phyloP scores from a whole-genome alignment of 1,140 invertebrate genomes.

The Cylas formicarius region DNA sequence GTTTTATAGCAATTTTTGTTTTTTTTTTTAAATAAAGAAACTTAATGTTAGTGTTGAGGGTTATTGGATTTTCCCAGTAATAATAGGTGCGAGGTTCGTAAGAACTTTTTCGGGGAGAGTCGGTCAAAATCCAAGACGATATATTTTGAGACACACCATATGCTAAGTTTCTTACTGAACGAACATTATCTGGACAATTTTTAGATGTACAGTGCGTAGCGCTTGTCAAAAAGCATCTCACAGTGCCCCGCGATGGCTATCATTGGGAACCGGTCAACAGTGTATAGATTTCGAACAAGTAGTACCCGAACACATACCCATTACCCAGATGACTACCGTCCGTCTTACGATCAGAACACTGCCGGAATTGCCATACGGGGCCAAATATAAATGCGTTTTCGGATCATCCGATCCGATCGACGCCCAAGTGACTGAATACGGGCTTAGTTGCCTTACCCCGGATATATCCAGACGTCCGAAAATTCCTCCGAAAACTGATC shows the following conservation, averaged over 20 bases:
- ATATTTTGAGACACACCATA: no score
- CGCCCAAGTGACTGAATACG: constrained; percentile 70
- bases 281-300: constrained; percentile 96
- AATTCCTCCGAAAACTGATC: constrained; percentile 76
- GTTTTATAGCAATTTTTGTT: no score
- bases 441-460: constrained; percentile 80
- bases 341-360: constrained; percentile 82
- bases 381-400: constrained; percentile 93
- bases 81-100: no score
- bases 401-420: constrained; percentile 78
- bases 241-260: constrained; percentile 86
- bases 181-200: constrained; percentile 20
- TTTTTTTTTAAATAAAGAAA: no score
- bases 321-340: constrained; percentile 75
- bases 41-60: no score
- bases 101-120: no score
- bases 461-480: constrained; percentile 64
- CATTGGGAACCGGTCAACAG: constrained; percentile 82
- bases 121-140: no score
- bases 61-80: no score
- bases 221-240: constrained; percentile 85
- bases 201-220: constrained; percentile 74
- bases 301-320: constrained; percentile 79
- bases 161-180: not conserved
- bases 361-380: constrained; percentile 79